Evolutionary conservation across 1,140 invertebrate genomes (phyloP), one percentile per base, ranked within the genome.

Genomic region (Anoplolepis gracilipes): DNA sequence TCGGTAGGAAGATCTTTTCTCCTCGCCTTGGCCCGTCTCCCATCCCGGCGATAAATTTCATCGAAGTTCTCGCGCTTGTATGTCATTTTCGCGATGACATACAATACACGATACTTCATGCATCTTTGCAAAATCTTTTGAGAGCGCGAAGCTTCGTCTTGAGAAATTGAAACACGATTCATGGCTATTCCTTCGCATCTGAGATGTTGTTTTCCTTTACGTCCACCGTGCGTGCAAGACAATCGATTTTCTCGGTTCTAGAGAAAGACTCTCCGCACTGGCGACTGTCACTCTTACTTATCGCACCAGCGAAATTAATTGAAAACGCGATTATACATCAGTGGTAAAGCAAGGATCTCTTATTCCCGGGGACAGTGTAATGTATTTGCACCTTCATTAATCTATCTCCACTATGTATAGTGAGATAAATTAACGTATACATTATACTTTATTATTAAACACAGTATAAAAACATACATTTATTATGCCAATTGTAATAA

Each of bases 121-220:
- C 78, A 73, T 82, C 61, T 25, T 73, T 82, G 78, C 67, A 82
- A 82, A 82, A 82, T 82, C 78, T 82, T 61, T 25, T 19, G 67
- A 33, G 55, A 42, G 53, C 65, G 39, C 4, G 64, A 49, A 49
- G 49, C 72, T 39, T 82, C 67, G 67, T 61, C 49, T 30, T 69
- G 78, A 73, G 25, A 82, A 59, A 82, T 82, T 82, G 78, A 82
- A 82, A 82, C 67, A 30, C 53, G 67, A 82, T 82, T 82, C 78
- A 72, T 72, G 53, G 53, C 53, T 81, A 59, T 72, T 59, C 13
- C 22, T 59, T 42, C 65, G 53, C 25, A 49, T 49, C 36, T 53
- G 53, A 72, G 49, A 55, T 79, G 65, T 70, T 81, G 78, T 81
- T 81, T 72, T 81, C 78, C 36, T 70, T 72, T 36, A 25, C 25